A percentile compares a stretch with the other conserved stretches of the same genome.
Conservation (phyloP, 2,888 invertebrate genomes). For the Chromoteleia sp. region DNA sequence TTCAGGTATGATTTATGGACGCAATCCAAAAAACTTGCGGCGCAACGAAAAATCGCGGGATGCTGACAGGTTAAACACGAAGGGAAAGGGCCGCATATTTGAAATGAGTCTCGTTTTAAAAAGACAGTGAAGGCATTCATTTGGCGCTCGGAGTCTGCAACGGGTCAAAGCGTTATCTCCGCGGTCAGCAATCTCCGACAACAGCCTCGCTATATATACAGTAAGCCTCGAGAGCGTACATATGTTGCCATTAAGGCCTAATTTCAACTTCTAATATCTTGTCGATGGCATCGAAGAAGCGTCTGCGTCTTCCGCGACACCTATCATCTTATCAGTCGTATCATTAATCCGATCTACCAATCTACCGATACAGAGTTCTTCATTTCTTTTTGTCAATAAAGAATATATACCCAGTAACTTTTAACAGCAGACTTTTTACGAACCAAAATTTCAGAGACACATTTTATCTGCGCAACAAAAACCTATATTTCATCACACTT, state of each 20-base stretch:
- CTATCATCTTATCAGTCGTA: not conserved
- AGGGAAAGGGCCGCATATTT: conserved; percentile 74
- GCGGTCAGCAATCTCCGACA: conserved; percentile 84
- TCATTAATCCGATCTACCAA: not conserved
- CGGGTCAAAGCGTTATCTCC: conserved; percentile 84
- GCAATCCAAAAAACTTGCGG: conserved; percentile 42
- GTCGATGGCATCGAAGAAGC: conserved; percentile 9
- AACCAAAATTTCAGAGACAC: conserved; percentile 4
- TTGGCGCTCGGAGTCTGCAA: conserved; percentile 80
- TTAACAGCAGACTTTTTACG: conserved; percentile 1
- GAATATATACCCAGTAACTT: no score
- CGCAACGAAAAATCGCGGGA: conserved; percentile 50
- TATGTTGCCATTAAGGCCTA: conserved; percentile 70
- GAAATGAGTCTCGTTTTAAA: conserved; percentile 72
- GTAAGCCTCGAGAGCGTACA: conserved; percentile 53
- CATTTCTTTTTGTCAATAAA: no score
- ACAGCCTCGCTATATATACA: conserved; percentile 78
- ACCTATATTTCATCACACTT: conserved; percentile 33
- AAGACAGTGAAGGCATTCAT: conserved; percentile 83
- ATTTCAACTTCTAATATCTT: conserved; percentile 57
- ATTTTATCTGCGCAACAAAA: conserved; percentile 32
- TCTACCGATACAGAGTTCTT: no score
- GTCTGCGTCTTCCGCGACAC: conserved; percentile 24
- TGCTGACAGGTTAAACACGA: conserved; percentile 59
- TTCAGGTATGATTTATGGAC: conserved; percentile 62